These are phyloP conservation scores for Strigops habroptila DNA, from an alignment of 2,113 vertebrate species.

Conservation along the genomic window DNA sequence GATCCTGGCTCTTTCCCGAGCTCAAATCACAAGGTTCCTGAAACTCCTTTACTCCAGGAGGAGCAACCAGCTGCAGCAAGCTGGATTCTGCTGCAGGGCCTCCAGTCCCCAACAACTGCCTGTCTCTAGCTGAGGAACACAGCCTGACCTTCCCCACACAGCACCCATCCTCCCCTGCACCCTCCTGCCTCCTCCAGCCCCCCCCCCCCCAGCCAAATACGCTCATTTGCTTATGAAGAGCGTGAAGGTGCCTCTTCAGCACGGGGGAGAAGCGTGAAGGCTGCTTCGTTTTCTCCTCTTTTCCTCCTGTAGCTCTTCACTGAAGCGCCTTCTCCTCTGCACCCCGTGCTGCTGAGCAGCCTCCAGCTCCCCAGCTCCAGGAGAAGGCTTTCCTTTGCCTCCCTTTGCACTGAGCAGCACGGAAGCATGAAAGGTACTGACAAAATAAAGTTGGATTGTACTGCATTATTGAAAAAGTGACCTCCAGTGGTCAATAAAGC, in stretches of 20 bases:
- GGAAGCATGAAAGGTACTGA: constrained; percentile 66
- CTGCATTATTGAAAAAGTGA: constrained; percentile 76
- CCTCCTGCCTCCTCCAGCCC: not conserved
- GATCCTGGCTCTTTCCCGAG: not conserved
- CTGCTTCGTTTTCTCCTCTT: not conserved
- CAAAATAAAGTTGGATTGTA: constrained; percentile 75
- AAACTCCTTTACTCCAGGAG: not conserved
- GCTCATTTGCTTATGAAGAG: not conserved
- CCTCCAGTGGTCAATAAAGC: constrained; percentile 73
- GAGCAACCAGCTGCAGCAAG: constrained; percentile 32
- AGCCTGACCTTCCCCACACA: not conserved
- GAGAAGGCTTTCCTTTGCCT: not conserved
- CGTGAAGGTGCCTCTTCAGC: not conserved
- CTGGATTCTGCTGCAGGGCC: not conserved
- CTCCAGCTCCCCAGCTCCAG: constrained; percentile 2
- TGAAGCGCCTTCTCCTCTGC: not conserved
- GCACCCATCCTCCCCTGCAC: not conserved
- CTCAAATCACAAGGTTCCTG: not conserved
- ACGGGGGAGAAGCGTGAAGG: not conserved
- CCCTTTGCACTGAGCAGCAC: not conserved
- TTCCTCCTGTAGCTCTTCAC: not conserved
- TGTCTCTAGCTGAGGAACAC: not conserved
- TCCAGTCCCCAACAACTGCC: not conserved
- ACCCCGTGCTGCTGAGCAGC: not conserved
- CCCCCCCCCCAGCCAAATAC: not conserved